Conservation (phyloP, 2,113 vertebrate genomes). For the Cryptotis parvus region DNA sequence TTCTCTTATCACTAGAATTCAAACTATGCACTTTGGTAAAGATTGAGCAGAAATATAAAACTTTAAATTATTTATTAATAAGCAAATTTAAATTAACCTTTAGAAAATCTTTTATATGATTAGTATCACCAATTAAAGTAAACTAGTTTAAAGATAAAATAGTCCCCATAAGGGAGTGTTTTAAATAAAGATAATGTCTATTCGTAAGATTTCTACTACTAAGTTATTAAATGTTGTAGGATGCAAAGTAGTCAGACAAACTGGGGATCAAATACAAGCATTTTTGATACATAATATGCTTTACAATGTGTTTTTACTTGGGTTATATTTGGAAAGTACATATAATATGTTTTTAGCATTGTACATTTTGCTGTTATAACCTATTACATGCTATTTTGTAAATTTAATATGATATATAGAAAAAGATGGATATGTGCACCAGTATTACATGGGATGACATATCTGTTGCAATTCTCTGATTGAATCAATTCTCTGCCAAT, state of each 20-base stretch:
- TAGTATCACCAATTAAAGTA: neutral
- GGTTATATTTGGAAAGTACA: too few species aligned
- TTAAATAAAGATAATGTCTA: slow-evolving; percentile 11
- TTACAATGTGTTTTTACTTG: neutral
- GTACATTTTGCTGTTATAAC: too few species aligned
- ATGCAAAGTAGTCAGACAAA: neutral
- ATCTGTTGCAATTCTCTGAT: neutral
- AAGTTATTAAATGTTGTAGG: neutral
- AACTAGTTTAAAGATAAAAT: neutral
- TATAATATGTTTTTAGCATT: too few species aligned
- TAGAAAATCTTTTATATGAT: neutral
- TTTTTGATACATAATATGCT: neutral
- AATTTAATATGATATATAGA: too few species aligned
- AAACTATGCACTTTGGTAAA: neutral
- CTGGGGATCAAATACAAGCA: neutral
- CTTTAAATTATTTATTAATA: neutral
- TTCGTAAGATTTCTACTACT: neutral
- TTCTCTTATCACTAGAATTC: neutral
- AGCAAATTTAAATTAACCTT: neutral
- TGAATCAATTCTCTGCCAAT: neutral
- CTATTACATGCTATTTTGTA: neutral
- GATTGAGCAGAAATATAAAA: neutral
- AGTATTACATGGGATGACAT: neutral
- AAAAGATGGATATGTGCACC: neutral
- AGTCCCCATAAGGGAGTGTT: neutral